Percentiles rank a stretch among this genome's conserved stretches.
Conservation (phyloP, 2,888 invertebrate genomes). For the Gisinianus flammeolus region DNA sequence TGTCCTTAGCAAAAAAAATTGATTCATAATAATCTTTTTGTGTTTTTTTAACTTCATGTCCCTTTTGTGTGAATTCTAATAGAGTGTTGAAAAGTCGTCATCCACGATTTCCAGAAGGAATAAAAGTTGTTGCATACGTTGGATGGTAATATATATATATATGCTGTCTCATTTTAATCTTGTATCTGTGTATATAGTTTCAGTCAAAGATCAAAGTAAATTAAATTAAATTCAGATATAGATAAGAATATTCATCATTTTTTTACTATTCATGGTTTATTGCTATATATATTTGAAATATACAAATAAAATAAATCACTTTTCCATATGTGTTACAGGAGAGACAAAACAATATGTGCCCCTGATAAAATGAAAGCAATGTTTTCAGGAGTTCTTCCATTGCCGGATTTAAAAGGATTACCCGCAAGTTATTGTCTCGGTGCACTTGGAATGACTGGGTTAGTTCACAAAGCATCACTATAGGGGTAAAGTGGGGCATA, state of each 20-base stretch:
- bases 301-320: not conserved
- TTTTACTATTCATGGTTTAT: too few species aligned
- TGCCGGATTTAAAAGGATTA: constrained; percentile 56
- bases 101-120: constrained; percentile 53
- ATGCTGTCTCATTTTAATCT: not conserved
- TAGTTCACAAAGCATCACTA: not conserved
- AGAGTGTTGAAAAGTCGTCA: constrained; percentile 57
- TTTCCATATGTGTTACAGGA: not conserved
- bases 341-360: constrained; percentile 47
- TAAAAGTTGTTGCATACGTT: constrained; percentile 54
- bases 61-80: not conserved
- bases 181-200: not conserved
- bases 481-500: too few species aligned
- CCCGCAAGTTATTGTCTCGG: constrained; percentile 56
- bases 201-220: too few species aligned
- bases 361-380: constrained; percentile 54
- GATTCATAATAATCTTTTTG: too few species aligned
- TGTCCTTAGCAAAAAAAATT: not conserved
- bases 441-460: constrained; percentile 44
- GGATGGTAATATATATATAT: constrained; percentile 44
- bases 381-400: constrained; percentile 53
- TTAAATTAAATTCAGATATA: too few species aligned
- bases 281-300: too few species aligned
- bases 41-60: not conserved
- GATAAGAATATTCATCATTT: too few species aligned